These are phyloP conservation scores for Cheilosia grossa DNA, from an alignment of 2,888 invertebrate species.

Conservation along the genomic window DNA sequence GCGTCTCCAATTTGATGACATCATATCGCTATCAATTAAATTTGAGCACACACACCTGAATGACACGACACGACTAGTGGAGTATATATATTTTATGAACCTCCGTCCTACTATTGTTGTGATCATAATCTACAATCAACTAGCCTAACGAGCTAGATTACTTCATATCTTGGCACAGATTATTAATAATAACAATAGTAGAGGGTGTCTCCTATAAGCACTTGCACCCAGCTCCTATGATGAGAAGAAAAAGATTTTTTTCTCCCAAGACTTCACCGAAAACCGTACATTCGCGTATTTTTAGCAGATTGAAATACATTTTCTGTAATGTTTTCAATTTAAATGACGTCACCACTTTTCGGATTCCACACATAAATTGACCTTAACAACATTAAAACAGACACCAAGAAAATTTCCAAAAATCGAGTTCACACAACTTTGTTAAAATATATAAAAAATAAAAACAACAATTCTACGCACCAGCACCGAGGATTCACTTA, in stretches of 20 bases:
- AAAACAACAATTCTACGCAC: constrained; percentile 30
- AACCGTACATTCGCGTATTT: constrained; percentile 36
- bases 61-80: constrained; percentile 3
- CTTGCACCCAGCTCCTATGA: not conserved
- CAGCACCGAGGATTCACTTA: constrained; percentile 47
- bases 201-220: constrained; percentile 32
- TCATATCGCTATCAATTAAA: constrained; percentile 53
- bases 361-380: constrained; percentile 35
- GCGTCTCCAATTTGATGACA: constrained; percentile 61
- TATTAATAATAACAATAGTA: constrained; percentile 44
- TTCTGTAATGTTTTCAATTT: constrained; percentile 30
- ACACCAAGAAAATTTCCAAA: constrained; percentile 53
- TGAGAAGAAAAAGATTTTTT: constrained; percentile 11
- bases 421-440: constrained; percentile 42
- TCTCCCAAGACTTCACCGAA: constrained; percentile 10
- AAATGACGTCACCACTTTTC: constrained; percentile 64
- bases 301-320: constrained; percentile 40
- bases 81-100: not conserved
- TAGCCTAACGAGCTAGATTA: constrained; percentile 22
- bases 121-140: constrained; percentile 5
- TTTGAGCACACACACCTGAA: constrained; percentile 43
- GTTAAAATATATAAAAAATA: constrained; percentile 10
- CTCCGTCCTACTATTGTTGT: not conserved
- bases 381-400: constrained; percentile 17
- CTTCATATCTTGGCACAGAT: constrained; percentile 11